These are phyloP conservation scores for Bucco capensis DNA, from an alignment of 2,113 vertebrate species.

Conservation along the genomic window DNA sequence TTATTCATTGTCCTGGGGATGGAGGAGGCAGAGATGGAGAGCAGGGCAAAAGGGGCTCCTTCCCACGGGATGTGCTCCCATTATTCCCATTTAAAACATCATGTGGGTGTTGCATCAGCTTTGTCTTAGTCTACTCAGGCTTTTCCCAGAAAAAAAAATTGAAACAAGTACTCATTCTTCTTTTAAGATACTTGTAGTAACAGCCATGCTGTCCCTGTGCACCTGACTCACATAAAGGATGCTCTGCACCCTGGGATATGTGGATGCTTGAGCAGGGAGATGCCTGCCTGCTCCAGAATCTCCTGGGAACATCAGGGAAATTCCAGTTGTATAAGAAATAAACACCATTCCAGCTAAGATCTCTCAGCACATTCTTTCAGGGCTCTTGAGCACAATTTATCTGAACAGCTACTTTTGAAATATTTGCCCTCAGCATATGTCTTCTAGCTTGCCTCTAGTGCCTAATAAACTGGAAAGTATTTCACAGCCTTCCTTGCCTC, in stretches of 20 bases:
- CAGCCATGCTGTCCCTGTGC: accelerated
- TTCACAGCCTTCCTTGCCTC: not conserved
- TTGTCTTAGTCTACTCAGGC: not conserved
- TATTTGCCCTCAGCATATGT: not conserved
- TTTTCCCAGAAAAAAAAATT: not conserved
- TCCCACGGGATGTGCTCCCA: accelerated
- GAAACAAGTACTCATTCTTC: not conserved
- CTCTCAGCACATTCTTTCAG: not conserved
- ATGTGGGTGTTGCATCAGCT: not conserved
- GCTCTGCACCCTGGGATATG: accelerated
- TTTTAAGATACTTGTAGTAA: not conserved
- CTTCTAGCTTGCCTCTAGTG: not conserved
- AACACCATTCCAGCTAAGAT: not conserved
- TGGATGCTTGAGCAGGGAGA: not conserved
- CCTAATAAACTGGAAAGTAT: not conserved
- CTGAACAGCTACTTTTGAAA: not conserved
- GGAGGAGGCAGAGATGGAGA: not conserved
- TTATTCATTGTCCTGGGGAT: not conserved
- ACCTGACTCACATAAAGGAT: not conserved
- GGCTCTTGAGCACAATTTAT: conserved; percentile 3
- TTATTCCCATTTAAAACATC: not conserved
- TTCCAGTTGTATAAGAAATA: not conserved
- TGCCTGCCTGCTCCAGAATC: not conserved
- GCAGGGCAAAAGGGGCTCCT: not conserved
- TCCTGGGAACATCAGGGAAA: not conserved